These are phyloP conservation scores for Phrynocephalus forsythii DNA, from an alignment of 2,797 vertebrate genomes.

Conservation along the genomic window DNA sequence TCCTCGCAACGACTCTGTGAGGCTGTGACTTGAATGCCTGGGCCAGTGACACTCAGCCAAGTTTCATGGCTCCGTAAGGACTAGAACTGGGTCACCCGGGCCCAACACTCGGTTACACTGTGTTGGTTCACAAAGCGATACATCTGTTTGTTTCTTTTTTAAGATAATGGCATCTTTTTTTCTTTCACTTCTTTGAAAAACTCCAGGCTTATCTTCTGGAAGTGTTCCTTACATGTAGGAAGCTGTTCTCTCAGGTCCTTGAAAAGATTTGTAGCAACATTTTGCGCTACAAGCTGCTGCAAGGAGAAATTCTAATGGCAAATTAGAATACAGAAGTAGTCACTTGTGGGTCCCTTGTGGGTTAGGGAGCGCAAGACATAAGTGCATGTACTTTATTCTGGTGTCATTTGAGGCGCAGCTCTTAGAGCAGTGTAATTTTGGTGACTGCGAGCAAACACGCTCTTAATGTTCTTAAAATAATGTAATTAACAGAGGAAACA, in stretches of 20 bases:
- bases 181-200: background rate
- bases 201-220: background rate
- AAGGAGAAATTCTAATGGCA: background rate
- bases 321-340: constrained; percentile 30
- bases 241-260: background rate
- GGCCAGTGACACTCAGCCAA: too few relatives aligned
- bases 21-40: too few relatives aligned
- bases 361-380: background rate
- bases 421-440: constrained; percentile 45
- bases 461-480: constrained; percentile 46
- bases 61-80: too few relatives aligned
- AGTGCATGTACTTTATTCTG: background rate
- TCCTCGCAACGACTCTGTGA: too few relatives aligned
- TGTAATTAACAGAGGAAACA: constrained; percentile 40
- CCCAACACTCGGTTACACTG: too few relatives aligned
- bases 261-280: background rate
- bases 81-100: too few relatives aligned
- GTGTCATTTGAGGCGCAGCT: constrained; percentile 41
- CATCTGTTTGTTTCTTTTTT: background rate
- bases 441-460: constrained; percentile 59
- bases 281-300: background rate
- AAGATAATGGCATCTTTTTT: too few relatives aligned
- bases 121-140: too few relatives aligned
- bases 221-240: background rate
- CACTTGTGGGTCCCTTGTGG: constrained; percentile 8